phyloP scores from a whole-genome alignment of 2,888 invertebrate genomes.

The Chloromyia formosa region DNA sequence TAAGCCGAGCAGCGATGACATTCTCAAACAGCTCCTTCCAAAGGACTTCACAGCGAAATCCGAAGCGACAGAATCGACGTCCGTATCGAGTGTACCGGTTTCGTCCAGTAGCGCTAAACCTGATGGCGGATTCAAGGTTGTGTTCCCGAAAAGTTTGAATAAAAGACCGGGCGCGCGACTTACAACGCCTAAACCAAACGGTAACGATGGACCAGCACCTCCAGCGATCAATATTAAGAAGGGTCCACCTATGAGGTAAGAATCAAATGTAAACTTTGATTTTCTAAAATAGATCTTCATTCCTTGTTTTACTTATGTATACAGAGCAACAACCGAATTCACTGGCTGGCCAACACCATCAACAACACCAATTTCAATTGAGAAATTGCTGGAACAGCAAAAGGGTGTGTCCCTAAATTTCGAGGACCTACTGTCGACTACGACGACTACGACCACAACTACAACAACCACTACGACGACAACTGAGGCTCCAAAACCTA shows the following conservation, averaged over 20 bases:
- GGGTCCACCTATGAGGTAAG: conserved; percentile 83
- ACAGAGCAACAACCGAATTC: conserved; percentile 88
- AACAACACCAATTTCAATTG: conserved; percentile 85
- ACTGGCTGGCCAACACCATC: conserved; percentile 92
- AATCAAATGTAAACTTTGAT: conserved; percentile 13
- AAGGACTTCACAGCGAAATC: conserved; percentile 67
- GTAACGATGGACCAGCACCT: conserved; percentile 64
- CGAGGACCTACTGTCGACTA: conserved; percentile 63
- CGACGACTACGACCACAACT: conserved; percentile 68
- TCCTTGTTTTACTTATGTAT: too few species aligned
- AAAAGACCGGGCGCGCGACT: conserved; percentile 69
- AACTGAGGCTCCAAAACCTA: conserved; percentile 74
- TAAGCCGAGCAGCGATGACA: conserved; percentile 54
- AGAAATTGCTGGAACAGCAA: conserved; percentile 76
- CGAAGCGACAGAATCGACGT: not conserved
- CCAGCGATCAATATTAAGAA: conserved; percentile 78
- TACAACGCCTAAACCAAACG: conserved; percentile 68
- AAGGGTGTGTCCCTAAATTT: conserved; percentile 70
- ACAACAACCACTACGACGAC: conserved; percentile 73
- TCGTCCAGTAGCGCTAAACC: conserved; percentile 63
- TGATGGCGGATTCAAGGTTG: conserved; percentile 70
- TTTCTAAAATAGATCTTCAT: not conserved
- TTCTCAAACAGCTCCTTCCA: conserved; percentile 71
- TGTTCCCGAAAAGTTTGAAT: conserved; percentile 74
- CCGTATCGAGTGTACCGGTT: conserved; percentile 22